These are phyloP conservation scores for Gila robusta DNA, from an alignment of 2,797 vertebrate genomes.

Conservation along the genomic window DNA sequence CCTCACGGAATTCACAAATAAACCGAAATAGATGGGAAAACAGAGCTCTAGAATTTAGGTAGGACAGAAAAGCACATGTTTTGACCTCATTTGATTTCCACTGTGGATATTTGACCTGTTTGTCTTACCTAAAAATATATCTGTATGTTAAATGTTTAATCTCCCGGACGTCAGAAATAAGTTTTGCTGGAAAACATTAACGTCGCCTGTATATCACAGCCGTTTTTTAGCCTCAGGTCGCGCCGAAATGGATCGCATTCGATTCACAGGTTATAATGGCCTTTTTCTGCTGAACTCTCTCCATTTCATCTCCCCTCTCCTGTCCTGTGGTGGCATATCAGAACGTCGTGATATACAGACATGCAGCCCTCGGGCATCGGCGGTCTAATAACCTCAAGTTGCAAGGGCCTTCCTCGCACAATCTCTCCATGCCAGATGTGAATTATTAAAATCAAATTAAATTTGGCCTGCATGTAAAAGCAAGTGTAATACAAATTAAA, in stretches of 20 bases:
- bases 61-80: constrained; percentile 50
- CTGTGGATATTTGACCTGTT: constrained; percentile 56
- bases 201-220: constrained; percentile 3
- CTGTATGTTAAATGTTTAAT: constrained; percentile 52
- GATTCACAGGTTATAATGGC: constrained; percentile 58
- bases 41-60: constrained; percentile 25
- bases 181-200: constrained; percentile 40
- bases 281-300: constrained; percentile 56
- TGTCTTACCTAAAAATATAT: constrained; percentile 56
- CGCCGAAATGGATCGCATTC: constrained; percentile 46
- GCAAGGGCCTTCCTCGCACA: constrained; percentile 73
- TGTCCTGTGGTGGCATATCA: constrained; percentile 71
- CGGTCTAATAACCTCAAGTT: constrained; percentile 76
- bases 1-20: not conserved
- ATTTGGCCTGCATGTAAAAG: constrained; percentile 81
- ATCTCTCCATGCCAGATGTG: constrained; percentile 77
- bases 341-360: constrained; percentile 73
- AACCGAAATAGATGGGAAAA: constrained; percentile 10
- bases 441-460: constrained; percentile 86
- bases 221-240: constrained; percentile 39
- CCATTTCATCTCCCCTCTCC: constrained; percentile 49
- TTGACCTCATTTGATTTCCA: constrained; percentile 57
- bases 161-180: constrained; percentile 39
- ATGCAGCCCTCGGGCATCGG: constrained; percentile 70
- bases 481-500: constrained; percentile 80